Evolutionary conservation across 2,888 invertebrate genomes (phyloP).

Genomic region (Andrena haemorrhoa): DNA sequence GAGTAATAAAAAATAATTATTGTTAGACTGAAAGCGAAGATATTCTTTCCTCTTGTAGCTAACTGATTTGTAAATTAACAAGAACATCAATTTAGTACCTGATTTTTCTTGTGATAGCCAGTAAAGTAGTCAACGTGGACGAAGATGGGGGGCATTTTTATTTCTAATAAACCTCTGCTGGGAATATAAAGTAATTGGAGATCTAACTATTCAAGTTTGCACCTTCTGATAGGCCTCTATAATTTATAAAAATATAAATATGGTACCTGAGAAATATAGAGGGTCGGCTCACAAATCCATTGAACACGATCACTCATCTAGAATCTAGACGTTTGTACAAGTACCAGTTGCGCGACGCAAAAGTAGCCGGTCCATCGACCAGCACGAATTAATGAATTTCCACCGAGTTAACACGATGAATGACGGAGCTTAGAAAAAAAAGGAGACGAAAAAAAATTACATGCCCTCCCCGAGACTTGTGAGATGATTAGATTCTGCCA

Average conservation of each 20-base stretch:
- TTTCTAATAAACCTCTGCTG: not conserved
- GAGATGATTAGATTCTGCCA: slow-evolving; percentile 80
- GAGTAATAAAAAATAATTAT: no score
- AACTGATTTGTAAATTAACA: no score
- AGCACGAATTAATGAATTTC: slow-evolving; percentile 71
- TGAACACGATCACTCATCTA: not conserved
- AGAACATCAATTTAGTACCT: no score
- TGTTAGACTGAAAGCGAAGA: not conserved
- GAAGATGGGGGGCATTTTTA: no score
- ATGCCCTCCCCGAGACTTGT: slow-evolving; percentile 53
- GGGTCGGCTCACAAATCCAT: not conserved
- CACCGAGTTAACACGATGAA: slow-evolving; percentile 65
- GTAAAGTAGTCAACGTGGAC: no score
- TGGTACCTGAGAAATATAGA: not conserved
- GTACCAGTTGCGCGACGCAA: not conserved
- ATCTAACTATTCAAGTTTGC: not conserved
- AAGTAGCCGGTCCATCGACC: slow-evolving; percentile 5
- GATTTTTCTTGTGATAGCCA: no score
- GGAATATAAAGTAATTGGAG: not conserved
- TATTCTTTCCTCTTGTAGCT: not conserved
- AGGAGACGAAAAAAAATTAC: slow-evolving; percentile 19
- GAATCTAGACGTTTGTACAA: slow-evolving; percentile 8
- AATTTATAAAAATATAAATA: not conserved
- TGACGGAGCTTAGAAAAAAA: slow-evolving; percentile 59
- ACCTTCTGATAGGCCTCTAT: not conserved